Evolutionary conservation across 2,888 invertebrate genomes (phyloP), one percentile per base, ranked within the genome.

Genomic region (Agrotis puta): DNA sequence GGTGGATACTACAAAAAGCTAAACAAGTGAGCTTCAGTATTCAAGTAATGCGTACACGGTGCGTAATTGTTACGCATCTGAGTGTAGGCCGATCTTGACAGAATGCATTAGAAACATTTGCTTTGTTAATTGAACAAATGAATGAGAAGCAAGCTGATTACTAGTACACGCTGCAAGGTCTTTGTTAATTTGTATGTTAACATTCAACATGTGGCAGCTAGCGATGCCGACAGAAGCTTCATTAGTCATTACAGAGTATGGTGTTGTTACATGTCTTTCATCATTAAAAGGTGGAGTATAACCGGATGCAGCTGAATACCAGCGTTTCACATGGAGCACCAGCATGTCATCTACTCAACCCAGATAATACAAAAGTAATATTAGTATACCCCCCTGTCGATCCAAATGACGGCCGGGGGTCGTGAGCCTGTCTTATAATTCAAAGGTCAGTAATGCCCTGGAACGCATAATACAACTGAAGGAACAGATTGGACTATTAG

Each of bases 111-210:
- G 47, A 20, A 16, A 14, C 45, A 50, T 62, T 64, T 62, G 50
- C 47, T n/a, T 64, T 72, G 48, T 54, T 72, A 16, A 69, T 62
- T 61, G 18, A 13, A 58, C 20, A 33, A 51, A 27, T 50, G 9
- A 67, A 75, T 74, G 48, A 61, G 47, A 73, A 24, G 33, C 62
- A 53, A 45, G n/a, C 39, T 61, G 59, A 56, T 77, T 70, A 57
- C 48, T 64, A 27, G 33, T 16, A 16, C 22, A 9, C 1, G 45
- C 16, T 57, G 61, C 33, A 48, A 48, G 43, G 43, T 45, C 43
- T 50, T 65, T 71, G 53, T n/a, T 57, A 18, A 75, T 56, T 39
- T 11, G 57, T 20, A 1, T 43, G 5, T 77, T 63, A 53, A 48
- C 16, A 77, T 77, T 69, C 62, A 24, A 27, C 22, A 16, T 18